These are phyloP conservation scores for Verasper variegatus DNA, from an alignment of 2,113 vertebrate genomes.

Conservation along the genomic window DNA sequence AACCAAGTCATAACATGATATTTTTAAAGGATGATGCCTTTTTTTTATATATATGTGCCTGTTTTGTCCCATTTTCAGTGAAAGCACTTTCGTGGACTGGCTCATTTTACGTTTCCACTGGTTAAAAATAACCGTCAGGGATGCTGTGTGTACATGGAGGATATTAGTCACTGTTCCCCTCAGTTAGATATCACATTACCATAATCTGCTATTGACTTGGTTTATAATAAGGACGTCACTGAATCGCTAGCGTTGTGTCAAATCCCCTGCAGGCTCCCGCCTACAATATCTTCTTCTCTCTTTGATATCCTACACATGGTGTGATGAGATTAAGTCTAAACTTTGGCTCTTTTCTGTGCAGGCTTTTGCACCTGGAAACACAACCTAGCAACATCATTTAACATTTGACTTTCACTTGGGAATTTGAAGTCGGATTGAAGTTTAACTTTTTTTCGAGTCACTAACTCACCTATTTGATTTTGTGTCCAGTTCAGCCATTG, in stretches of 20 bases:
- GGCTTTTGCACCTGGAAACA: conserved; percentile 9
- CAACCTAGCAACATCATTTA: background rate
- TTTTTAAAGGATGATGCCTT: background rate
- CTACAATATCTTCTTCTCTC: conserved; percentile 62
- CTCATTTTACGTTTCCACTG: conserved; percentile 43
- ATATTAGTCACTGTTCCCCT: conserved; percentile 74
- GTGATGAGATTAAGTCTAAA: conserved; percentile 49
- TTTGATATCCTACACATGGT: conserved; percentile 61
- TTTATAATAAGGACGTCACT: conserved; percentile 72
- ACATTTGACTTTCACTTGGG: background rate
- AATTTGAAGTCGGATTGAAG: conserved; percentile 11
- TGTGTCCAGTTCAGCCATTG: conserved; percentile 33
- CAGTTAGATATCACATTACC: conserved; percentile 75
- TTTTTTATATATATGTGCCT: background rate
- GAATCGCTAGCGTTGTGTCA: conserved; percentile 69
- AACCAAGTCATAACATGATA: background rate
- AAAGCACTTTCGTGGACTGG: conserved; percentile 4
- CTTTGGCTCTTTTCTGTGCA: conserved; percentile 46
- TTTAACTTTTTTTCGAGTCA: background rate
- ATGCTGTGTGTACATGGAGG: conserved; percentile 58
- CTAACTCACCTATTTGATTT: conserved; percentile 44
- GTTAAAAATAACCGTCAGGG: conserved; percentile 70
- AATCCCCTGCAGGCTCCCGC: conserved; percentile 65
- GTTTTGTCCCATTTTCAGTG: conserved; percentile 32
- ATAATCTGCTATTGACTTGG: conserved; percentile 80